phyloP scores from a whole-genome alignment of 1,140 invertebrate genomes.

The Drosophila subpulchrella region DNA sequence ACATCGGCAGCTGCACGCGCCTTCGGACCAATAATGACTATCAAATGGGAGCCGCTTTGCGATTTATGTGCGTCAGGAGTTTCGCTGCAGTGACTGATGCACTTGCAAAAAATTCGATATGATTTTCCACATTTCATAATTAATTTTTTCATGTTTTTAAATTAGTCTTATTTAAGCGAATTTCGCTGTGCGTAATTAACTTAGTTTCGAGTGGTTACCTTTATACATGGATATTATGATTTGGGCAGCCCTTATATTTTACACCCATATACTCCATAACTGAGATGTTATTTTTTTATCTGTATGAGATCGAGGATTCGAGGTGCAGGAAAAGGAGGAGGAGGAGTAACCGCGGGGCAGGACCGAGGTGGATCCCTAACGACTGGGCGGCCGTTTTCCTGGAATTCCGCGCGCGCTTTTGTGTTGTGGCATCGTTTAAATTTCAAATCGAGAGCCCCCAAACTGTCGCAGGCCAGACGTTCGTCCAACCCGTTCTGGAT shows the following conservation, averaged over 20 bases:
- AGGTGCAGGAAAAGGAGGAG: neutral
- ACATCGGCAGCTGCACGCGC: constrained; percentile 70
- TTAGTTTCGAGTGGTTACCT: too few species aligned
- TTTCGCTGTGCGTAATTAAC: too few species aligned
- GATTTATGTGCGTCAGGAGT: constrained; percentile 75
- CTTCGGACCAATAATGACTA: constrained; percentile 74
- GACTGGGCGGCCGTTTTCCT: constrained; percentile 73
- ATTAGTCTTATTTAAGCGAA: too few species aligned
- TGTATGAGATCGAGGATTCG: neutral
- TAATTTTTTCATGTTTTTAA: too few species aligned
- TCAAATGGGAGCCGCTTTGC: constrained; percentile 76
- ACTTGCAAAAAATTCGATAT: neutral
- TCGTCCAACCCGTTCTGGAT: constrained; percentile 52
- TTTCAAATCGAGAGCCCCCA: constrained; percentile 71
- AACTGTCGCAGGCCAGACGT: constrained; percentile 74
- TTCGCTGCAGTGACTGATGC: constrained; percentile 4
- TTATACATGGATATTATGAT: too few species aligned
- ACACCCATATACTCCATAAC: too few species aligned
- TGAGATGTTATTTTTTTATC: neutral
- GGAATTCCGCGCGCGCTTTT: constrained; percentile 75
- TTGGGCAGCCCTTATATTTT: too few species aligned
- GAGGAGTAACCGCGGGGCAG: constrained; percentile 7
- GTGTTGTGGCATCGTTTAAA: constrained; percentile 74
- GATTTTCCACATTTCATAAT: too few species aligned
- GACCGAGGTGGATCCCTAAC: constrained; percentile 30